These are phyloP conservation scores for Corythoichthys haematopterus DNA, from an alignment of 2,113 vertebrate species.

Conservation along the genomic window DNA sequence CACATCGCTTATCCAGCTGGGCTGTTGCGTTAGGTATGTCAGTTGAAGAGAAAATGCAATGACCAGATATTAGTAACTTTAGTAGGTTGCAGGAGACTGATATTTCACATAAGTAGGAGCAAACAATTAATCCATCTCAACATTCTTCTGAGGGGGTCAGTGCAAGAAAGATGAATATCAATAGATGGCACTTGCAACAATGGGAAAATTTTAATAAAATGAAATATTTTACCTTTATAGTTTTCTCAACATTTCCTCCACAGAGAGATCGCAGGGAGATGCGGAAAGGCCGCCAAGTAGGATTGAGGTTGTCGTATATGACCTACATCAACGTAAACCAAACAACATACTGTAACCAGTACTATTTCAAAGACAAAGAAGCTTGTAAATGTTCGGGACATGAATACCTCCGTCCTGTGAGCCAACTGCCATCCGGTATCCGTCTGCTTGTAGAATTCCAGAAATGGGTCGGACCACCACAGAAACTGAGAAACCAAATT, in stretches of 20 bases:
- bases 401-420: constrained; percentile 89
- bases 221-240: constrained; percentile 47
- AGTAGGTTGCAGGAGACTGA: constrained; percentile 13
- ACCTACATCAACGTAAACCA: constrained; percentile 65
- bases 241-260: constrained; percentile 86
- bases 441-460: constrained; percentile 88
- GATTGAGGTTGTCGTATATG: constrained; percentile 89
- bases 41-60: constrained; percentile 28
- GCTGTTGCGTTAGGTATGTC: constrained; percentile 10
- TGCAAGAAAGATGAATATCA: constrained; percentile 10
- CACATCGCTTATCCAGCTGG: constrained; percentile 13
- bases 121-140: background rate
- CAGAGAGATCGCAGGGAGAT: constrained; percentile 86
- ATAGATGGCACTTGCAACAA: constrained; percentile 8
- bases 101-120: background rate
- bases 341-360: background rate
- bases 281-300: constrained; percentile 87
- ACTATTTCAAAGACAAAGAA: background rate
- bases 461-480: constrained; percentile 94
- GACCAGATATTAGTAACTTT: constrained; percentile 21
- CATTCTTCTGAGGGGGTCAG: constrained; percentile 1
- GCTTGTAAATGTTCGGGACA: background rate
- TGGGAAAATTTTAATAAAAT: background rate
- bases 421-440: constrained; percentile 90
- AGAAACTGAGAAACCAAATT: constrained; percentile 74